These are phyloP conservation scores for Gambelia wislizenii DNA, from an alignment of 2,797 vertebrate genomes.

Conservation along the genomic window DNA sequence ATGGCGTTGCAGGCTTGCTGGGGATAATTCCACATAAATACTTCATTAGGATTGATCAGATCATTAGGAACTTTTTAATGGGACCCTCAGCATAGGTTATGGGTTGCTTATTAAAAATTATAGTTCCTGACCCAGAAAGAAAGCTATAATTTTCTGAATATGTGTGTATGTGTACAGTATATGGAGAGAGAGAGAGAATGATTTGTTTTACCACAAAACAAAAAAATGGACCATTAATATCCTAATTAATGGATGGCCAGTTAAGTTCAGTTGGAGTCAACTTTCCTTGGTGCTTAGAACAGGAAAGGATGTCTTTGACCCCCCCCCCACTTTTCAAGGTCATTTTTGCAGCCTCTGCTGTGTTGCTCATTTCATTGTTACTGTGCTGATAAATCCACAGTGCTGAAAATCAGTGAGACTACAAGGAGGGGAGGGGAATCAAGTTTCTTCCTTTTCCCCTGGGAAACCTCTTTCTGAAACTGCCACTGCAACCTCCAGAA, in stretches of 20 bases:
- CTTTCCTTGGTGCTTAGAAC: background rate
- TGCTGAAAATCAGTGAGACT: background rate
- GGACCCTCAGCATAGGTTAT: background rate
- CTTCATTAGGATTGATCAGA: conserved; percentile 17
- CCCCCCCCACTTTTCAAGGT: background rate
- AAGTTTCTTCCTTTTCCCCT: too few species aligned
- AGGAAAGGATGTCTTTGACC: background rate
- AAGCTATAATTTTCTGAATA: background rate
- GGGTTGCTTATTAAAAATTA: conserved; percentile 10
- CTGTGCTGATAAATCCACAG: background rate
- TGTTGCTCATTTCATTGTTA: background rate
- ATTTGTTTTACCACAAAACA: background rate
- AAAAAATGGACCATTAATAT: background rate
- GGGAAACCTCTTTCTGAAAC: too few species aligned
- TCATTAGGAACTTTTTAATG: conserved; percentile 14
- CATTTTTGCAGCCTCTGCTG: background rate
- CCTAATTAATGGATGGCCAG: background rate
- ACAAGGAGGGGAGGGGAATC: background rate
- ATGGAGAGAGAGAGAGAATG: too few species aligned
- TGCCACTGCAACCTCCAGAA: too few species aligned
- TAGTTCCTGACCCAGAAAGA: background rate
- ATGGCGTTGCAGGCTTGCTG: background rate
- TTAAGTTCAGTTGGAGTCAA: background rate
- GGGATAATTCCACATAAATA: conserved; percentile 35
- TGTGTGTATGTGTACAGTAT: background rate